Evolutionary conservation across 2,113 vertebrate genomes (phyloP).

Genomic region (Dipodomys ordii): DNA sequence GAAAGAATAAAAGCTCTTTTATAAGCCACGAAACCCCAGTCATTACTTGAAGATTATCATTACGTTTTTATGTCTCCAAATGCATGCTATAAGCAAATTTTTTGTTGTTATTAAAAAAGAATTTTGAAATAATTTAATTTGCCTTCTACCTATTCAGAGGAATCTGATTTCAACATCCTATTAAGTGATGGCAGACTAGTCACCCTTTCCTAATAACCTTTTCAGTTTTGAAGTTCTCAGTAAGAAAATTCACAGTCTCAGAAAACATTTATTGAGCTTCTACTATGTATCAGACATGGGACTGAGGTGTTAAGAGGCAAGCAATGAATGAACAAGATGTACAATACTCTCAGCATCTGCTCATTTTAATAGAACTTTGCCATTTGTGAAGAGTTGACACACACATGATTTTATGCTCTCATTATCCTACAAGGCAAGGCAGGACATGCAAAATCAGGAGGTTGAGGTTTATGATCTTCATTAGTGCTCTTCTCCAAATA

Average conservation of each 20-base stretch:
- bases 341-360: too few species aligned
- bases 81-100: slow-evolving; percentile 19
- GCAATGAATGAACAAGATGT: background rate
- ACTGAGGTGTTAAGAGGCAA: background rate
- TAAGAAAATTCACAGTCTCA: background rate
- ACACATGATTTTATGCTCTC: background rate
- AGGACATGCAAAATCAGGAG: background rate
- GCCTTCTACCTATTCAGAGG: slow-evolving; percentile 19
- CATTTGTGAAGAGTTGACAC: background rate
- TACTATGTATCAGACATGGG: accelerated
- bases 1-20: slow-evolving; percentile 61
- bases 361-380: background rate
- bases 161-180: background rate
- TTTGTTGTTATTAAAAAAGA: slow-evolving; percentile 34
- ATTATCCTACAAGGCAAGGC: background rate
- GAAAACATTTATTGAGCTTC: background rate
- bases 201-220: background rate
- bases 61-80: slow-evolving; percentile 58
- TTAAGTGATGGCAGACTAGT: background rate
- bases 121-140: slow-evolving; percentile 31
- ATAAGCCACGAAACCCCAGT: slow-evolving; percentile 51
- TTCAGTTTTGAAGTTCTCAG: slow-evolving; percentile 1
- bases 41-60: slow-evolving; percentile 47
- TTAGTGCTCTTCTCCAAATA: background rate
- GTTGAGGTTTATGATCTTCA: background rate